Base-by-base conservation (phyloP, 2,888 invertebrate genomes). In the Pharmacophagus antenor region DNA sequence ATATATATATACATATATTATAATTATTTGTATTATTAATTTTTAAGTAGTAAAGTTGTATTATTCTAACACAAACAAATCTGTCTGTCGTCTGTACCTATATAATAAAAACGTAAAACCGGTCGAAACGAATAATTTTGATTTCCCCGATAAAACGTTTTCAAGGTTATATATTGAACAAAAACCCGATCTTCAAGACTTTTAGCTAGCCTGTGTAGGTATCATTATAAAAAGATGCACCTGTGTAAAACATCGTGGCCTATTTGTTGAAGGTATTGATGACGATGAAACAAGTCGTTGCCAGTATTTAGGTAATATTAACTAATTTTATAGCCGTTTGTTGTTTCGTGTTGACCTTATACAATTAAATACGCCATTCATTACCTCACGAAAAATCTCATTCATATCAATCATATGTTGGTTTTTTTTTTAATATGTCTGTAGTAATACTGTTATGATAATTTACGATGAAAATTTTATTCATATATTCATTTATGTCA, bases 211-310 rank as follows among this genome's bases (percentile, higher is more conserved):
- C 48, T 48, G 48, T 56, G 48, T 46, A 47, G 21, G 37, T 47
- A 56, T 56, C 48, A 48, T 48, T 22, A 37, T 7, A 5, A 41
- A 56, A 56, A 54, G 48, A 56, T 56, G 56, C 56, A 56, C 17
- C 56, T 37, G 37, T 48, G 48, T 48, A 37, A 18, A 22, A 22
- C 37, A 47, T 47, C 47, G 18, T 56, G 17, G 56, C 21, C 56
- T 56, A 56, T 48, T 46, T 48, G 47, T 48, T 21, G 21, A 12
- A 18, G 47, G 47, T 48, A 48, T 37, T 10, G 23, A 21, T 12
- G 56, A 37, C 37, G 2, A 18, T 4, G 37, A 48, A 56, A 56
- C 56, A 2, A 56, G 48, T 56, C 48, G 37, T 37, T 22, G 47
- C 48, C 48, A 22, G 22, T 48, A 1, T 37, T 22, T 44, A 18